A percentile compares a stretch with the other conserved stretches of the same genome.
Evolutionary conservation across 2,888 invertebrate genomes (phyloP).

Genomic region (Platycheirus rosarum): DNA sequence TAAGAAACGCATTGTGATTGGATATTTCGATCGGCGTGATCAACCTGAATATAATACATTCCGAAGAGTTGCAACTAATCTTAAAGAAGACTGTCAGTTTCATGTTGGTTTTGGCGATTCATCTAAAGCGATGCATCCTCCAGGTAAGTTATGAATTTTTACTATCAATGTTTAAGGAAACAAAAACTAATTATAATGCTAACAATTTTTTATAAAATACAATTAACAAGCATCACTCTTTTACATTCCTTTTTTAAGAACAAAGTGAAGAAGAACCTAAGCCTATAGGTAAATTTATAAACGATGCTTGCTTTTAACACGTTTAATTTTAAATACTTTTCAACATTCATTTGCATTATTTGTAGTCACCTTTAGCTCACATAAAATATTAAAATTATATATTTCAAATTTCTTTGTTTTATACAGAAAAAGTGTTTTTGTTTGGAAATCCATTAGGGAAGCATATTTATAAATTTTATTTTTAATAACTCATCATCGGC

Average conservation of each 20-base stretch:
- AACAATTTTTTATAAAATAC: conserved; percentile 3
- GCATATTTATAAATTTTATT: too few relatives aligned
- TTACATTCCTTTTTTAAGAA: conserved; percentile 41
- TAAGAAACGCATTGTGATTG: conserved; percentile 93
- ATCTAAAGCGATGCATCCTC: conserved; percentile 92
- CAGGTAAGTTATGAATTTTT: conserved; percentile 84
- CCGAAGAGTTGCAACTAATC: conserved; percentile 90
- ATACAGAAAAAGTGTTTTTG: too few relatives aligned
- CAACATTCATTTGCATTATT: too few relatives aligned
- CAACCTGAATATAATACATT: conserved; percentile 91
- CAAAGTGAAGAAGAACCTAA: conserved; percentile 49
- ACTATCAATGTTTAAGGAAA: too few relatives aligned
- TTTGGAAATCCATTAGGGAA: too few relatives aligned
- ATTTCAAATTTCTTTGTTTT: too few relatives aligned
- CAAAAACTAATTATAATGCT: too few relatives aligned
- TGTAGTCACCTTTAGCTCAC: too few relatives aligned
- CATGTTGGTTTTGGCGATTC: conserved; percentile 94
- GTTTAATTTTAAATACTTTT: too few relatives aligned
- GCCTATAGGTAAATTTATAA: conserved; percentile 55
- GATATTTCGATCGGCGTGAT: conserved; percentile 92
- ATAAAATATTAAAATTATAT: too few relatives aligned
- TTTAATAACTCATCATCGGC: too few relatives aligned
- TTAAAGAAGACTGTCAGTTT: conserved; percentile 98
- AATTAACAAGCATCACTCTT: conserved; percentile 34
- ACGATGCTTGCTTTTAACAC: neutral